Evolutionary conservation across 1,140 invertebrate species (phyloP).

Genomic region (Bombus pyrosoma): DNA sequence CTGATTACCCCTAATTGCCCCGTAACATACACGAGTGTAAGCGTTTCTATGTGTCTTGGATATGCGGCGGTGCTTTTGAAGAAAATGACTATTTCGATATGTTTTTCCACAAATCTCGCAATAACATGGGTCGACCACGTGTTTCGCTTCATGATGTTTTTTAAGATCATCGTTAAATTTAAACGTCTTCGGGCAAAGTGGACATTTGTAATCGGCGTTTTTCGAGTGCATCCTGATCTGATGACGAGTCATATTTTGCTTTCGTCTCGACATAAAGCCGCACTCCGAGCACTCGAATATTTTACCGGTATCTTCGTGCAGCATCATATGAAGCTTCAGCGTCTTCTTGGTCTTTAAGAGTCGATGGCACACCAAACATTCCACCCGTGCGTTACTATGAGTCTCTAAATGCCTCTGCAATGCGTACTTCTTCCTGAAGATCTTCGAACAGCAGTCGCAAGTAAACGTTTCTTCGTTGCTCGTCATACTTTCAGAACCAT

Average conservation of each 20-base stretch:
- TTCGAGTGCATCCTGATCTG: conserved; percentile 7
- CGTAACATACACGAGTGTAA: background rate
- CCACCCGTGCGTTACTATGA: background rate
- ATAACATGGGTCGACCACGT: background rate
- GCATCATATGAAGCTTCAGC: background rate
- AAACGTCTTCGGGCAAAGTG: background rate
- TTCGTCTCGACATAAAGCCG: background rate
- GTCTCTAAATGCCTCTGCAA: background rate
- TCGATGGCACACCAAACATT: conserved; percentile 19
- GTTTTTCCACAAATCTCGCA: background rate
- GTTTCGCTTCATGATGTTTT: background rate
- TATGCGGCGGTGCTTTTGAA: background rate
- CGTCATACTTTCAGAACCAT: background rate
- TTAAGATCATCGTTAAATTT: background rate
- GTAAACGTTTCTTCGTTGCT: background rate
- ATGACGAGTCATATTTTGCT: background rate
- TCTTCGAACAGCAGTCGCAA: background rate
- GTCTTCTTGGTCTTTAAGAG: background rate
- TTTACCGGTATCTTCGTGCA: background rate
- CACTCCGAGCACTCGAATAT: conserved; percentile 16
- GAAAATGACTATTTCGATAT: background rate
- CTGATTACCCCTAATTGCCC: background rate
- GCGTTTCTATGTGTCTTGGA: background rate
- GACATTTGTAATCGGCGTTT: background rate
- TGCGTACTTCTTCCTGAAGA: background rate